Evolutionary conservation across 2,888 invertebrate species (phyloP).

Genomic region (Caenorhabditis sp.): DNA sequence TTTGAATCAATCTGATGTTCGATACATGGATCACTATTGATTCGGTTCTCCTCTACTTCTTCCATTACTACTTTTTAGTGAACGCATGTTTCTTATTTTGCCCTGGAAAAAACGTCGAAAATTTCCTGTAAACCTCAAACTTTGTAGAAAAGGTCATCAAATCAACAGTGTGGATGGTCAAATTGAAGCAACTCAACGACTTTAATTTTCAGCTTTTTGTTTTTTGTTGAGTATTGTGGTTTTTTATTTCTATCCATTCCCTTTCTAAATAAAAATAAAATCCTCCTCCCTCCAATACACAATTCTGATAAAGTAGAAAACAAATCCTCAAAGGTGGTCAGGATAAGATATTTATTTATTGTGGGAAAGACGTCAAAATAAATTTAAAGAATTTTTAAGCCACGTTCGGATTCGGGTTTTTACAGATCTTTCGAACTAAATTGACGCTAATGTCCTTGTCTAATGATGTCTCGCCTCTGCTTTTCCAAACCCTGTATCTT

Average conservation of each 20-base stretch:
- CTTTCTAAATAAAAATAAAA: neutral
- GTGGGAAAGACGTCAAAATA: too few relatives aligned
- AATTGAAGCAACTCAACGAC: neutral
- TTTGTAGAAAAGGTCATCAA: neutral
- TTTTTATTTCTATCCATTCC: neutral
- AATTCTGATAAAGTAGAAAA: too few relatives aligned
- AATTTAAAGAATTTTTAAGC: too few relatives aligned
- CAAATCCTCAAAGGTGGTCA: too few relatives aligned
- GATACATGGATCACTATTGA: constrained; percentile 45
- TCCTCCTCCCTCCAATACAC: neutral
- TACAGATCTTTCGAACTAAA: too few relatives aligned
- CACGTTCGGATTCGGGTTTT: too few relatives aligned
- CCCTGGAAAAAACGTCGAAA: neutral
- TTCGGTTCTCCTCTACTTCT: neutral
- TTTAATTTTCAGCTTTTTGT: neutral
- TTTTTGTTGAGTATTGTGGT: neutral
- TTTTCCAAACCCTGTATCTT: neutral
- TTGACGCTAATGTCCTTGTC: too few relatives aligned
- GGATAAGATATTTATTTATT: too few relatives aligned
- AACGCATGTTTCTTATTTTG: constrained; percentile 3
- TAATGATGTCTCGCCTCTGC: neutral
- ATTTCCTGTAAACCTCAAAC: neutral
- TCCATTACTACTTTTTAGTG: neutral
- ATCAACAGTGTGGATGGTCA: neutral
- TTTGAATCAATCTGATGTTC: constrained; percentile 18